Base-by-base conservation (phyloP, 2,113 vertebrate genomes). In the Misgurnus mizolepis region DNA sequence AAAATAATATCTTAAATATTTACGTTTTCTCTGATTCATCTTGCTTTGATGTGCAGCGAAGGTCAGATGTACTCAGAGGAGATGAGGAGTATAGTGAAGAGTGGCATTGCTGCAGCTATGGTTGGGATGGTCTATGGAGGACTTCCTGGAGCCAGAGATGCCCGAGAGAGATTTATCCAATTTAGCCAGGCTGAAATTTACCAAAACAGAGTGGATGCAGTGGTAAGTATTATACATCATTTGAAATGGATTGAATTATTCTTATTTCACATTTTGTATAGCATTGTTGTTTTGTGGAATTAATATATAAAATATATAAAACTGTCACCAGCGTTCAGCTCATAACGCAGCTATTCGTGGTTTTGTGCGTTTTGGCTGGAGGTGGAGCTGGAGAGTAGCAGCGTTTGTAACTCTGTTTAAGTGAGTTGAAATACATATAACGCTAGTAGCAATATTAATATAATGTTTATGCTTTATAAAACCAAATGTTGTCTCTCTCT, bases 331-430 rank as follows among this genome's bases (percentile, higher is more conserved):
- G 97, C 95, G 96, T 78, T 93, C 94, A 0, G 94, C 94, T 0
- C 97, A 98, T 39, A 94, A 94, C 0, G 96, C 96, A 17, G 96
- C 94, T 0, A 90, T 93, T 66, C 89, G 96, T 0, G 94, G 96
- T 0, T 98, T 99, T 80, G 70, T 99, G 80, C 93, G 95, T 5
- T 98, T 97, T 0, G 97, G 97, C 66, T 96, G 94, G 94, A 94
- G 97, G 67, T 99, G 97, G 97, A 92, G 97, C 86, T 99, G 97
- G 97, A 95, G 97, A 77, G 91, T 97, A 0, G 67, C 93, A 0
- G 50, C 87, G 0, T 98, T 99, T 45, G 93, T 96, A 55, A 92
- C 93, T 0, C 5, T 96, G 66, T 98, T 98, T 90, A 98, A 97
- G 97, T 98, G 88, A 94, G 95, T 58, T 50, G 41, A 58, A 18